Conservation (phyloP, 2,888 invertebrate species). For the Agriopis aurantiaria region DNA sequence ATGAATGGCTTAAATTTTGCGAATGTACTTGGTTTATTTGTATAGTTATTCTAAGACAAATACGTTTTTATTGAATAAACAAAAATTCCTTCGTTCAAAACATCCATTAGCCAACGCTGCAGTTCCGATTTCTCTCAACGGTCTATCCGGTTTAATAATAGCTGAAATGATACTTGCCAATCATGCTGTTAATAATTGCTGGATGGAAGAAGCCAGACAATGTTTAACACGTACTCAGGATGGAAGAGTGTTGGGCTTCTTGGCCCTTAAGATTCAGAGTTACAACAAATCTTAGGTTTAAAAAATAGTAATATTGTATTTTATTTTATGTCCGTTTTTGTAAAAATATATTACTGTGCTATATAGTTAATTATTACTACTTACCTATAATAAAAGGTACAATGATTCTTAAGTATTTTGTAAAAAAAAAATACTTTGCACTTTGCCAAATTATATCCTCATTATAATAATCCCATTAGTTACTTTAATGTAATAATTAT, state of each 20-base stretch:
- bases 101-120: neutral
- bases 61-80: too few species aligned
- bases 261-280: neutral
- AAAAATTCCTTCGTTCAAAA: slow-evolving; percentile 4
- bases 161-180: slow-evolving; percentile 39
- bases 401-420: too few species aligned
- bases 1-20: too few species aligned
- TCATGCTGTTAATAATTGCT: slow-evolving; percentile 39
- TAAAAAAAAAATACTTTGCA: neutral
- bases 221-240: slow-evolving; percentile 25
- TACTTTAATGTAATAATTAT: neutral
- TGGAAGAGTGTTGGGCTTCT: neutral
- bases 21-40: too few species aligned
- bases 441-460: neutral
- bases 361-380: too few species aligned
- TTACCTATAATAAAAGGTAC: too few species aligned
- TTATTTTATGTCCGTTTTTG: too few species aligned
- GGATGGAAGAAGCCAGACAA: slow-evolving; percentile 29
- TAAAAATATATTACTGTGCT: too few species aligned
- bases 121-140: slow-evolving; percentile 10
- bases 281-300: neutral
- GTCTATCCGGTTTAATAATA: slow-evolving; percentile 29
- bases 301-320: too few species aligned
- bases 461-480: too few species aligned
- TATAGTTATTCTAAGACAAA: too few species aligned